Evolutionary conservation across 2,797 vertebrate genomes (phyloP).

Genomic region (Hippocampus kuda): DNA sequence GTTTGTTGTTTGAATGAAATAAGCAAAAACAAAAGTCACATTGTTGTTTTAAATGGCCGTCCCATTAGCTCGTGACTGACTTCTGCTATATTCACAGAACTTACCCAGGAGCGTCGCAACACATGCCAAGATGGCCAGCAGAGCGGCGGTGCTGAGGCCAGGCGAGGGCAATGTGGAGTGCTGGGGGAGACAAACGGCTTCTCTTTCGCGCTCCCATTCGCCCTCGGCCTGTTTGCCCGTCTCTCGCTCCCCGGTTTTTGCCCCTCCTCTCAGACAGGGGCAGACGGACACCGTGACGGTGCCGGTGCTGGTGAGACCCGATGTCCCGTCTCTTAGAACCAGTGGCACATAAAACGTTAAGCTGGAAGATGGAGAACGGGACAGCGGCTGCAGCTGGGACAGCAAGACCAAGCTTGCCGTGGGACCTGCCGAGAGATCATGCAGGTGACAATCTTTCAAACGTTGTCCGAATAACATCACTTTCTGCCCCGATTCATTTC

Average conservation of each 20-base stretch:
- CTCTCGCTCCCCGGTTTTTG: constrained; percentile 63
- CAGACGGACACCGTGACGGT: constrained; percentile 84
- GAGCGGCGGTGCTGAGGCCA: constrained; percentile 81
- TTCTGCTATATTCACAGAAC: background rate
- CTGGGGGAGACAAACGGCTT: constrained; percentile 70
- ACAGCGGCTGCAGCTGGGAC: constrained; percentile 66
- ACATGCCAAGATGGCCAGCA: constrained; percentile 83
- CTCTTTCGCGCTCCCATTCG: constrained; percentile 67
- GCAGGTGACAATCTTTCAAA: background rate
- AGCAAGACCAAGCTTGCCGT: constrained; percentile 78
- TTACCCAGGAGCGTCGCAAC: constrained; percentile 81
- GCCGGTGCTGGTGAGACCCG: constrained; percentile 76
- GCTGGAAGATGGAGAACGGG: constrained; percentile 64
- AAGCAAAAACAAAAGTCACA: background rate
- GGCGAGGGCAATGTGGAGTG: constrained; percentile 71
- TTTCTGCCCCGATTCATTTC: too few relatives aligned
- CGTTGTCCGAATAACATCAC: background rate
- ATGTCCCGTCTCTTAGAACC: constrained; percentile 76
- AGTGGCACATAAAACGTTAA: constrained; percentile 77
- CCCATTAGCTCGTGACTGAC: background rate
- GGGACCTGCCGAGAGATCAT: constrained; percentile 61
- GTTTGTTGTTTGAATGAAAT: too few relatives aligned
- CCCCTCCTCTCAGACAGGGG: constrained; percentile 77
- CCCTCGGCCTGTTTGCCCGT: constrained; percentile 56
- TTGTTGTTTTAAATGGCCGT: background rate